A percentile compares a stretch with the other conserved stretches of the same genome.
phyloP scores from a whole-genome alignment of 92 coral and sea anemone genomes.

The Meandrina meandrites region DNA sequence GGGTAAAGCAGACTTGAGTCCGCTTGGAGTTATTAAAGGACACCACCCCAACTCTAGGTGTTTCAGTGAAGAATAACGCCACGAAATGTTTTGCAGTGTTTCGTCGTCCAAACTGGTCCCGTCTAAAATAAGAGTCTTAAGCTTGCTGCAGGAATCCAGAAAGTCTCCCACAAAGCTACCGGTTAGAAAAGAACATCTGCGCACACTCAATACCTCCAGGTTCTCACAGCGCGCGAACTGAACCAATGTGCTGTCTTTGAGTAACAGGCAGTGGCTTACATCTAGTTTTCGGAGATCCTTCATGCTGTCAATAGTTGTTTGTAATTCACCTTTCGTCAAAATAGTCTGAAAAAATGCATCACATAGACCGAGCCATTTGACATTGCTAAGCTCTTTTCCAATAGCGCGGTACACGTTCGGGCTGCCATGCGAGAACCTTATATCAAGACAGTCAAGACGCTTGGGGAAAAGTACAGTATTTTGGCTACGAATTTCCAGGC shows the following conservation, averaged over 20 bases:
- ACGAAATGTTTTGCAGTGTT: constrained; percentile 40
- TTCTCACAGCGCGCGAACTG: constrained; percentile 49
- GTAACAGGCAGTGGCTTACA: constrained; percentile 63
- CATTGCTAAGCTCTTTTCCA: constrained; percentile 41
- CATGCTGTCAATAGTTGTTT: constrained; percentile 41
- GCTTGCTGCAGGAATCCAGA: constrained; percentile 39
- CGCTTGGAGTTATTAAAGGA: constrained; percentile 51
- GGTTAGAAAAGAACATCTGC: constrained; percentile 60
- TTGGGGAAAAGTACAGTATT: constrained; percentile 49
- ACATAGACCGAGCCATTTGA: constrained; percentile 76
- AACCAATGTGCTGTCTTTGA: constrained; percentile 46
- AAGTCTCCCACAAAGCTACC: constrained; percentile 57
- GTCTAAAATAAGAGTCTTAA: constrained; percentile 74
- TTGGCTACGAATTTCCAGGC: background rate
- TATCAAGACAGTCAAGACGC: constrained; percentile 55
- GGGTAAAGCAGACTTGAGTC: constrained; percentile 49
- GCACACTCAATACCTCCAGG: constrained; percentile 61
- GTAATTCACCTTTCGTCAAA: constrained; percentile 20
- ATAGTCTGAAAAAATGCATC: constrained; percentile 65
- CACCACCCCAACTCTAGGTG: constrained; percentile 82
- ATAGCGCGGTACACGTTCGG: constrained; percentile 57
- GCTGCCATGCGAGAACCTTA: constrained; percentile 73
- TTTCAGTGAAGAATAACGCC: constrained; percentile 56
- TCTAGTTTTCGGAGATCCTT: constrained; percentile 68
- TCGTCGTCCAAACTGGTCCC: constrained; percentile 75